Conservation (phyloP, 2,888 invertebrate genomes). For the Chrysolina americana region DNA sequence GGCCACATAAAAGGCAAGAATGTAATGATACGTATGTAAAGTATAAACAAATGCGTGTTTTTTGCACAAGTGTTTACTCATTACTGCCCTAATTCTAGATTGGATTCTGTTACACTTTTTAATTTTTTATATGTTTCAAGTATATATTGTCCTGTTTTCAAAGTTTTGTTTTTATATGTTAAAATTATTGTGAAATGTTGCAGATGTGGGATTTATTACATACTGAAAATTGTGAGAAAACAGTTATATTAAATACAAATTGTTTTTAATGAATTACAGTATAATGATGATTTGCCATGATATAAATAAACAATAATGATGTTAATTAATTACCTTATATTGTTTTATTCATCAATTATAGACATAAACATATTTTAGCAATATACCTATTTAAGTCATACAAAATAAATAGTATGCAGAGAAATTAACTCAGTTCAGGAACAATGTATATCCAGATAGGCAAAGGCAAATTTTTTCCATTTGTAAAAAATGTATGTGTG, state of each 20-base stretch:
- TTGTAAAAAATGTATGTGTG: no score
- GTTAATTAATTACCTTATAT: no score
- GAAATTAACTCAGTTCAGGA: no score
- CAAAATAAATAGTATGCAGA: no score
- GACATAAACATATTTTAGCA: no score
- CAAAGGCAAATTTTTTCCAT: no score
- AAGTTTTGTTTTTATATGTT: constrained; percentile 9
- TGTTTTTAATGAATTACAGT: background rate
- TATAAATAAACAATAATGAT: no score
- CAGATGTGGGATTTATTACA: background rate
- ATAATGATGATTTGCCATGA: background rate
- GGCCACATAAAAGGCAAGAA: background rate
- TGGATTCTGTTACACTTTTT: background rate
- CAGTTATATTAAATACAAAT: background rate
- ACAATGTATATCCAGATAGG: no score
- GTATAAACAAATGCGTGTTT: background rate
- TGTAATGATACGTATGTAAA: background rate
- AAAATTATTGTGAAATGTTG: background rate
- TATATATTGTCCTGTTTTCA: background rate
- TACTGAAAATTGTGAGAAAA: background rate
- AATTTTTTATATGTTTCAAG: background rate
- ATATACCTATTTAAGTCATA: no score
- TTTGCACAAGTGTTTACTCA: no score
- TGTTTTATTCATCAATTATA: no score
- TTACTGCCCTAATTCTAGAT: background rate